Conservation (phyloP, 1,140 invertebrate species). For the Euschistus heros region DNA sequence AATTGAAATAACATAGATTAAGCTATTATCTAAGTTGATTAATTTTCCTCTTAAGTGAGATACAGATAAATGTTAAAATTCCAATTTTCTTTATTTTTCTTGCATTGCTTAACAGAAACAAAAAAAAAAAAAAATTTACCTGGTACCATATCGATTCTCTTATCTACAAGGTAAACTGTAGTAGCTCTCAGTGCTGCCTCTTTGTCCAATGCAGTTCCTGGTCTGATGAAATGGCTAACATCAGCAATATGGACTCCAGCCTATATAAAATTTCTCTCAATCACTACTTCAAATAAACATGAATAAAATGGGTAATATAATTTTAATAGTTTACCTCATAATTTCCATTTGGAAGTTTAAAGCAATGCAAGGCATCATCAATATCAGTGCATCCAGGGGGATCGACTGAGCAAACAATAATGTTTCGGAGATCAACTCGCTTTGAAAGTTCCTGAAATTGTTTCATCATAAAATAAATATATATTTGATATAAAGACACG, state of each 20-base stretch:
- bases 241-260: conserved; percentile 93
- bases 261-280: conserved; percentile 27
- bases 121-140: too few species aligned
- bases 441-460: conserved; percentile 59
- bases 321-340: conserved; percentile 45
- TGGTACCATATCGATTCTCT: conserved; percentile 84
- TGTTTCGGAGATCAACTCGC: conserved; percentile 69
- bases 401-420: conserved; percentile 93
- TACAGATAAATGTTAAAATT: too few species aligned
- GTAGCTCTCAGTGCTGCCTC: conserved; percentile 78
- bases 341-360: conserved; percentile 60
- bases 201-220: conserved; percentile 74
- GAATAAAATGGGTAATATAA: background rate
- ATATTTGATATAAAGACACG: too few species aligned
- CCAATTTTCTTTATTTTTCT: too few species aligned
- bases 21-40: too few species aligned
- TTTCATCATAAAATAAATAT: conserved; percentile 19
- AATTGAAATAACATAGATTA: too few species aligned
- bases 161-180: conserved; percentile 83
- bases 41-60: too few species aligned
- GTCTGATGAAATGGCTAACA: conserved; percentile 86
- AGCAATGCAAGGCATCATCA: conserved; percentile 94
- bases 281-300: background rate
- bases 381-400: conserved; percentile 99
- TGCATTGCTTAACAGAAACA: too few species aligned